Base-by-base conservation (phyloP, 2,113 vertebrate species). In the Hippocampus comes region DNA sequence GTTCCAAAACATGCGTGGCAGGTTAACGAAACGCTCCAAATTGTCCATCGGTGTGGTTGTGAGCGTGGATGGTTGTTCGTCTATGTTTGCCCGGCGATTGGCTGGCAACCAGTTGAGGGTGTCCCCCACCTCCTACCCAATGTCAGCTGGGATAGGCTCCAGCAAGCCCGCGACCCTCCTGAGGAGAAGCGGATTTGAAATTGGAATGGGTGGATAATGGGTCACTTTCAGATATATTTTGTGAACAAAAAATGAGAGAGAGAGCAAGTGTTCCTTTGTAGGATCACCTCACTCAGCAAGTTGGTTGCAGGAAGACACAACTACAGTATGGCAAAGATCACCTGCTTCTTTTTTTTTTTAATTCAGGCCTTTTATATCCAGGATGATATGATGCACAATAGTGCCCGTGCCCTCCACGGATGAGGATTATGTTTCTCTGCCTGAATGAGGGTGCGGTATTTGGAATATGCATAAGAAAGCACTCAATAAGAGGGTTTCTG, bases 381-480 rank as follows among this genome's bases (percentile, higher is more conserved):
- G 25, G 12, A 61, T 2, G 20, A 60, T 20, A 17, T 23, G 43
- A 38, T 5, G 68, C 59, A 27, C 0, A 46, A 9, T n/a, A 8
- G 12, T 27, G 70, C 57, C 67, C 25, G 43, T 27, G 5, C 34
- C 34, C 11, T 38, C 21, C 67, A 53, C 69, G 64, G 63, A 41
- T 60, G 15, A 30, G 49, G 20, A 30, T 30, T 9, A 30, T 63
- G 51, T 70, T 60, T 65, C 41, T 73, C 49, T 55, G 43, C 68
- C 61, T 41, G 18, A 46, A 57, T 56, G 9, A 48, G 68, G 55
- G 38, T 61, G 15, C 25, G 41, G 67, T 68, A 34, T 79, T 78
- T 43, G 63, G 68, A 68, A 71, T 84, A 86, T 89, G 68, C 87
- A 89, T 85, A 87, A 88, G 82, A 75, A 89, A 90, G 88, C 67